Evolutionary conservation across 2,113 vertebrate species (phyloP).

Genomic region (Periophthalmodon schlosseri): DNA sequence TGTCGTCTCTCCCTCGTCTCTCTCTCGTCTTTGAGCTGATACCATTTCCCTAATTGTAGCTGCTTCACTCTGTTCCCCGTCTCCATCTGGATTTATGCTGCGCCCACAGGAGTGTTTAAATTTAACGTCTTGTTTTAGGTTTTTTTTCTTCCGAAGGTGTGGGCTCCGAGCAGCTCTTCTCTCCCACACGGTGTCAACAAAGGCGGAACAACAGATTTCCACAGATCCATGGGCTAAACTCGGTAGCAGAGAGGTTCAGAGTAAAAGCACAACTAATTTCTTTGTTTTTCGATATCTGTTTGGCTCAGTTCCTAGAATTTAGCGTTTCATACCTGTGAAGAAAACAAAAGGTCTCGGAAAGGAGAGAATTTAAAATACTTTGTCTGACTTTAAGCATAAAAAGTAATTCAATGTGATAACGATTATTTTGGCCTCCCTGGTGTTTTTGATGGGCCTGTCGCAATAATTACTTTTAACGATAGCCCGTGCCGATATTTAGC

Average conservation of each 20-base stretch:
- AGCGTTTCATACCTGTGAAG: neutral
- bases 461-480: no score
- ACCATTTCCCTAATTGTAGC: slow-evolving; percentile 6
- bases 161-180: neutral
- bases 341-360: neutral
- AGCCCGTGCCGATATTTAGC: no score
- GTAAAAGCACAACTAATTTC: neutral
- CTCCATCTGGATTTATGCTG: neutral
- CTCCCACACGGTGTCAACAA: slow-evolving; percentile 11
- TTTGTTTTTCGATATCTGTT: neutral
- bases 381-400: no score
- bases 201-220: neutral
- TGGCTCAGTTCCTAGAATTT: neutral
- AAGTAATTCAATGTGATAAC: no score
- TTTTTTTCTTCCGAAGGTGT: neutral
- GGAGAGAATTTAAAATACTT: neutral
- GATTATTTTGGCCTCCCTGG: no score
- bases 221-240: slow-evolving; percentile 9
- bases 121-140: slow-evolving; percentile 8
- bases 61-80: neutral
- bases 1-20: no score
- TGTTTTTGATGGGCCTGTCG: no score
- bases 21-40: neutral
- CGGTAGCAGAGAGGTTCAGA: neutral
- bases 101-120: slow-evolving; percentile 13